Conservation (phyloP, 2,888 invertebrate species). For the Cacoxenus indagator region DNA sequence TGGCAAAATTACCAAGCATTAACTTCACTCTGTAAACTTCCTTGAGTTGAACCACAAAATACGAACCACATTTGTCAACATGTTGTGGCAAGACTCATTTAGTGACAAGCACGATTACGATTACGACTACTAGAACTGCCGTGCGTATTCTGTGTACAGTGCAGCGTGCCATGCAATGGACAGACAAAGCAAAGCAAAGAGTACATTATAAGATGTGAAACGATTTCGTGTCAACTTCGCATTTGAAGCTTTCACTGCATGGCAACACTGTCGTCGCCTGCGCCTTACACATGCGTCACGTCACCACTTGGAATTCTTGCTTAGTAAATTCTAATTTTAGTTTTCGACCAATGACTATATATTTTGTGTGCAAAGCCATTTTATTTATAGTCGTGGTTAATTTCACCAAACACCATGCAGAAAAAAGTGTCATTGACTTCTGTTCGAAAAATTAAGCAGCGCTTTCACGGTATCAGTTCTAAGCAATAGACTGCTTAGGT, state of each 20-base stretch:
- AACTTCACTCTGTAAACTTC: not conserved
- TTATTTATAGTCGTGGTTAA: not conserved
- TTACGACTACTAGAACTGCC: too few relatives aligned
- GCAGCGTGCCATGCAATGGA: not conserved
- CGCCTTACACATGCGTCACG: not conserved
- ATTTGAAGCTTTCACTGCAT: not conserved
- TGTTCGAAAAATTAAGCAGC: not conserved
- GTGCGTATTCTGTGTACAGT: not conserved
- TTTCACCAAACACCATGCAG: not conserved
- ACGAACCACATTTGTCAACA: not conserved
- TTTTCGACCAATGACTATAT: not conserved
- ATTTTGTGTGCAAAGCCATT: not conserved
- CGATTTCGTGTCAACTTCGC: not conserved
- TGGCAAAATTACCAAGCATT: not conserved
- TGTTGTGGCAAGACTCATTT: not conserved
- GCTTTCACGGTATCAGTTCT: not conserved
- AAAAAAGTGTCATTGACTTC: not conserved
- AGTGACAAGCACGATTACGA: too few relatives aligned
- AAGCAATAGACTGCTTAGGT: not conserved
- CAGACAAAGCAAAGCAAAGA: not conserved
- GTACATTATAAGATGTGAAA: not conserved
- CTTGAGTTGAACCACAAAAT: not conserved
- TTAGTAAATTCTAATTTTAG: not conserved
- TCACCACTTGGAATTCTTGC: not conserved
- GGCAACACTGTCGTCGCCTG: not conserved